Base-by-base conservation (phyloP, 2,797 vertebrate species). In the Sitta carolinensis region DNA sequence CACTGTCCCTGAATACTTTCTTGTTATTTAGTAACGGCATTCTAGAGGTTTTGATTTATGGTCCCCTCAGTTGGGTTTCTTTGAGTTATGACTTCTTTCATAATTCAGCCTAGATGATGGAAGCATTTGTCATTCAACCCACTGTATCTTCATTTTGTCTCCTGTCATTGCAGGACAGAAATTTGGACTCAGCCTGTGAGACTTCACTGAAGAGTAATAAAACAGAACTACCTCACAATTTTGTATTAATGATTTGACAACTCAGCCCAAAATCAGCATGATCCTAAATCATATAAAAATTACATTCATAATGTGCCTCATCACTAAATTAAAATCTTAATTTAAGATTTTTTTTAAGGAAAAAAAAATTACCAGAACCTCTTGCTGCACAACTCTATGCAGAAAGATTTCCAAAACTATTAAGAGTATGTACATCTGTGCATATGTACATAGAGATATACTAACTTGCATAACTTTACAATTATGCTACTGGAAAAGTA, bases 371-470 rank as follows among this genome's bases (percentile, higher is more conserved):
- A 67, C 32, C 69, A 30, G 20, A 51, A 81, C 13, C 25, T 92
- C 61, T 40, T 59, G 5, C 40, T 63, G 43, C 27, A 2, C 40
- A 80, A 50, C 23, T 32, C 48, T 14, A 63, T 42, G 32, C 38
- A 61, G 50, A 68, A 74, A 57, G 32, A 17, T 34, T 63, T 67
- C 57, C 45, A 34, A 30, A 78, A 59, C 2, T 1, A 50, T 67
- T 32, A 22, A 22, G 54, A 57, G 2, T 8, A 47, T 1, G 5
- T 40, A n/a, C 0, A 3, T 48, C 29, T 52, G 17, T 58, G 36
- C 45, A 47, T 10, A 52, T 0, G 3, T 36, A 48, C 3, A 13
- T 7, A 58, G 11, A 57, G 74, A 19, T 47, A 13, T 13, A 36
- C 11, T 27, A 50, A 48, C 36, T 77, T 51, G 79, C 1, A 2